Conservation (phyloP, 2,888 invertebrate species). For the Bimastos eiseni region DNA sequence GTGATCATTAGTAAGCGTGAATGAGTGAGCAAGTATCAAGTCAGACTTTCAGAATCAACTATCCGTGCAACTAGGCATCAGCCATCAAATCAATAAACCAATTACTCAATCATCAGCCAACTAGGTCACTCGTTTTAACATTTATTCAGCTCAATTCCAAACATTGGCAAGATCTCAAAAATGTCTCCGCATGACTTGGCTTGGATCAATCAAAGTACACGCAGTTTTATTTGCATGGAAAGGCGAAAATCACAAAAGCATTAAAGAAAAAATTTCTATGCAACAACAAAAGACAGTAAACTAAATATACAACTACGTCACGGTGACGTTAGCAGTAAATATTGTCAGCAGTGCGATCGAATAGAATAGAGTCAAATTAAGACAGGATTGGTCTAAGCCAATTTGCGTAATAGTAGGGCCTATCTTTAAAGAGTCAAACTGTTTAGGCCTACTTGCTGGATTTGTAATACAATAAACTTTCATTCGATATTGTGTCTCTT, state of each 20-base stretch:
- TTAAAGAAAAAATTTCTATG: neutral
- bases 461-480: too few relatives aligned
- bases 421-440: neutral
- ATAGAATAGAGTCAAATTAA: too few relatives aligned
- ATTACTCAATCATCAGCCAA: neutral
- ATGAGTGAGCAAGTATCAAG: neutral
- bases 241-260: slow-evolving; percentile 13
- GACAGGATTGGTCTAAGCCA: neutral
- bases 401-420: too few relatives aligned
- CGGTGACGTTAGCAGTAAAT: neutral
- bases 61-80: neutral
- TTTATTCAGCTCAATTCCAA: neutral
- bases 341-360: neutral
- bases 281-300: slow-evolving; percentile 4
- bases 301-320: neutral
- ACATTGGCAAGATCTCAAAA: slow-evolving; percentile 4
- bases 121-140: neutral
- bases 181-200: neutral
- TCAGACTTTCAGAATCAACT: neutral
- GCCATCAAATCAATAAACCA: neutral
- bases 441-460: too few relatives aligned
- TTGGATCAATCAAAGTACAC: neutral
- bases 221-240: neutral
- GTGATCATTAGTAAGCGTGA: neutral
- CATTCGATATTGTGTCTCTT: too few relatives aligned